Conservation (phyloP, 2,797 vertebrate species). For the Fundulus diaphanus region DNA sequence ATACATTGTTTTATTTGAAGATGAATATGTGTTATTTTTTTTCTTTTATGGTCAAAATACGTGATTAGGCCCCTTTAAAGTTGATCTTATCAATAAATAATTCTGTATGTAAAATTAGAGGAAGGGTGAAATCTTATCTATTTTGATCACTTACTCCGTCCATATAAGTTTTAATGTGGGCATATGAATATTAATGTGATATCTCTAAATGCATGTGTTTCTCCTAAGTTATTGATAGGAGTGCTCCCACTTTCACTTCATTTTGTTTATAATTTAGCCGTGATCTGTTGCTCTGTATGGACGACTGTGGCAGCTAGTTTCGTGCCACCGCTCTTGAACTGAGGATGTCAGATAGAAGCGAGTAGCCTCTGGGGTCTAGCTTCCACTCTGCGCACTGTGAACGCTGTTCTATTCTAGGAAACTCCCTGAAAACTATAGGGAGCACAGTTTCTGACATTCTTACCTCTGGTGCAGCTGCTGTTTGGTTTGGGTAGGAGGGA, state of each 20-base stretch:
- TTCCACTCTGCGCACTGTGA: conserved; percentile 61
- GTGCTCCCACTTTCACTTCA: conserved; percentile 15
- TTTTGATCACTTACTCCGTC: conserved; percentile 33
- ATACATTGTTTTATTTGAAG: too few relatives aligned
- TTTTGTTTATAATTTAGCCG: conserved; percentile 34
- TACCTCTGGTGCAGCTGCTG: conserved; percentile 60
- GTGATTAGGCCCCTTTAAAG: too few relatives aligned
- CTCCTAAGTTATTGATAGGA: conserved; percentile 37
- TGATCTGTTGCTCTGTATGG: conserved; percentile 17
- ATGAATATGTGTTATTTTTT: too few relatives aligned
- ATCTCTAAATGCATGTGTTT: conserved; percentile 18
- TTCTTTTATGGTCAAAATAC: too few relatives aligned
- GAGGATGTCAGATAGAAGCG: conserved; percentile 63
- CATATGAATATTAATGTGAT: conserved; percentile 43
- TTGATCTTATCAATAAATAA: neutral
- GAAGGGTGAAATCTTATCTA: neutral
- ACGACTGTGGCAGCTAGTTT: conserved; percentile 29
- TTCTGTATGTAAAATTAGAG: neutral
- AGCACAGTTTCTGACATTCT: conserved; percentile 68
- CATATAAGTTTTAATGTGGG: conserved; percentile 23
- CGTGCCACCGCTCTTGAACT: conserved; percentile 53
- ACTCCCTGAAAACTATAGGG: conserved; percentile 66
- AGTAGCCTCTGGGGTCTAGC: conserved; percentile 62
- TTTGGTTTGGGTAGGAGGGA: conserved; percentile 40
- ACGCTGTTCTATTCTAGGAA: conserved; percentile 77